A percentile compares a stretch with the other conserved stretches of the same genome.
These are phyloP conservation scores for Halictus ligatus DNA, from an alignment of 2,888 invertebrate species.

Conservation along the genomic window DNA sequence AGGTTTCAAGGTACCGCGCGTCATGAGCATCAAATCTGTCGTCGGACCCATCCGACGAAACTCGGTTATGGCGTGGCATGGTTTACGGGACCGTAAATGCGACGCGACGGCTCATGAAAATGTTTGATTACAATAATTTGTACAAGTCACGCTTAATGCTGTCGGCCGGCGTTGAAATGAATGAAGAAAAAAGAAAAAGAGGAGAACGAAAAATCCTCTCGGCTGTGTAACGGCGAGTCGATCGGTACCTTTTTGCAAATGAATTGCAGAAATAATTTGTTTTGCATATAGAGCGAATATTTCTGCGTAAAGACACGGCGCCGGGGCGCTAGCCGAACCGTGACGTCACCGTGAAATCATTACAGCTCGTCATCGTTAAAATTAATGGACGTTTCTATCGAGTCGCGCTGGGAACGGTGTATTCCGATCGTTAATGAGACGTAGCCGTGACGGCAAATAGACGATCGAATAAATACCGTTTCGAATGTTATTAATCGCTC, in stretches of 20 bases:
- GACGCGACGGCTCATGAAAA: not conserved
- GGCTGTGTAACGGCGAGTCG: not conserved
- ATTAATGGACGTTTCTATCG: constrained; percentile 44
- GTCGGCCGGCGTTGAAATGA: not conserved
- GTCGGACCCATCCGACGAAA: not conserved
- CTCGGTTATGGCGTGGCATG: not conserved
- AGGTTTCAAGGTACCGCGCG: not conserved
- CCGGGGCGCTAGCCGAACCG: not conserved
- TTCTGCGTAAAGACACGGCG: constrained; percentile 6
- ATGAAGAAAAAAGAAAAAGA: not conserved
- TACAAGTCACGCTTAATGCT: not conserved
- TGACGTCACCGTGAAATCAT: constrained; percentile 42
- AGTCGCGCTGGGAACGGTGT: constrained; percentile 14
- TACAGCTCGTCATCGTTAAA: constrained; percentile 46
- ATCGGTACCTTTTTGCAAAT: not conserved
- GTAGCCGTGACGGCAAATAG: constrained; percentile 31
- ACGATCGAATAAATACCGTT: constrained; percentile 26
- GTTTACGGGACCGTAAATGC: not conserved
- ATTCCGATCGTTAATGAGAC: constrained; percentile 49
- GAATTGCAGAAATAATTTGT: constrained; percentile 8
- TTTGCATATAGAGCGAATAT: constrained; percentile 19
- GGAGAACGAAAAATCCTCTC: not conserved
- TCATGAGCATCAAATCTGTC: not conserved
- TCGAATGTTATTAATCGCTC: constrained; percentile 39
- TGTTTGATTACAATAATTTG: constrained; percentile 6